Evolutionary conservation across 2,113 vertebrate genomes (phyloP).

Genomic region (Choloepus hoffmanni): DNA sequence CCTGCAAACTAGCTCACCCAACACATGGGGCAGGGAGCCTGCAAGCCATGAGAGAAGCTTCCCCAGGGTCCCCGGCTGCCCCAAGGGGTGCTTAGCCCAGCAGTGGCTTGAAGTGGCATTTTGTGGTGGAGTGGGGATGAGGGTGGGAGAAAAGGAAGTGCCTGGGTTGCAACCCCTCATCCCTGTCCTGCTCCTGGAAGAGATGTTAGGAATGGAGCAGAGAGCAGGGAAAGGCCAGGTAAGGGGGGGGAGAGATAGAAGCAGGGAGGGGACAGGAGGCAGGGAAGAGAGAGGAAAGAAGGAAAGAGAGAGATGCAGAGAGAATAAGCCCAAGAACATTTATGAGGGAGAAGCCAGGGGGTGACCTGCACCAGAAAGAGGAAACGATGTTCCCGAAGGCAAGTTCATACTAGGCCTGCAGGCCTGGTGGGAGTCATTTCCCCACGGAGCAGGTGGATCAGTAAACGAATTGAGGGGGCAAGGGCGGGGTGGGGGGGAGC

Average conservation of each 20-base stretch:
- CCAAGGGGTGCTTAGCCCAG: background rate
- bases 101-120: background rate
- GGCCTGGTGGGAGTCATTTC: background rate
- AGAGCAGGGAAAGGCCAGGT: rapidly evolving
- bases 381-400: background rate
- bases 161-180: no score
- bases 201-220: background rate
- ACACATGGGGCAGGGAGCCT: background rate
- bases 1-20: background rate
- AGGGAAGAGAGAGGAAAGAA: background rate
- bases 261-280: background rate
- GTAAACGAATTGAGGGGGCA: background rate
- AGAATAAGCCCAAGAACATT: background rate
- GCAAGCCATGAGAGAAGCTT: background rate
- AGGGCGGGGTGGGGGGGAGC: background rate
- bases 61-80: rapidly evolving
- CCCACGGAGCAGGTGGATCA: no score
- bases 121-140: rapidly evolving
- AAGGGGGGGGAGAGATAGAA: background rate
- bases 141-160: no score
- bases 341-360: background rate
- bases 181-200: background rate
- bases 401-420: background rate
- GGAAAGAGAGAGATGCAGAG: background rate
- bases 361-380: background rate